Evolutionary conservation across 2,113 vertebrate species (phyloP), one percentile per base, ranked within the genome.

Genomic region (Laterallus jamaicensis): DNA sequence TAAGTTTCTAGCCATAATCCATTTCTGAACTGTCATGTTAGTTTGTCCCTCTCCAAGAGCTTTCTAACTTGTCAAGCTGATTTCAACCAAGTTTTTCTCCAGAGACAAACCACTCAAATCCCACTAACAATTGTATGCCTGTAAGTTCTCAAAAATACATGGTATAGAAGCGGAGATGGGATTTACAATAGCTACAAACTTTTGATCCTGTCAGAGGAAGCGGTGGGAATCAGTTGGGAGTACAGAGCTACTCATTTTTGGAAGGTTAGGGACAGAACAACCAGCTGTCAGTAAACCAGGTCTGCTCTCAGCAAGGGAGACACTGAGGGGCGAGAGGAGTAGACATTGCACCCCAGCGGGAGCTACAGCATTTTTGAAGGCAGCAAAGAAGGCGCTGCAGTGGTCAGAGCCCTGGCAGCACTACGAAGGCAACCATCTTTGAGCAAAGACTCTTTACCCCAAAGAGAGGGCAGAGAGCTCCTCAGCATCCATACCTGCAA

Each of bases 191-290:
- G 58, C 35, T 49, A 54, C n/a, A 50, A 17, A 54, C 22, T 49
- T 62, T 40, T 67, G 14, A 55, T 59, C 54, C 39, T 31, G 37
- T 37, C 52, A 90, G n/a, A 84, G 22, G 32, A 5, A 3, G 7
- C n/a, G 19, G 24, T 35, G 22, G 17, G 24, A 67, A 64, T 68
- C 37, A 63, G 12, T 9, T 28, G 2, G 40, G 56, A 90, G 66
- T 9, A 25, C 0, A 12, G 35, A 82, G n/a, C 54, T 37, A 10
- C 39, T 71, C 7, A 26, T 82, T 76, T 86, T 31, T 64, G 70
- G 26, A n/a, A 37, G 42, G 67, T 14, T 0, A 49, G 15, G 18
- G 62, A 12, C 19, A 20, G 14, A 1, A 4, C 7, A 55, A 10
- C 20, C 59, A 47, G 50, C 21, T 12, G 19, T 16, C 12, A 40